Conservation (phyloP, 2,113 vertebrate species). For the Solea senegalensis region DNA sequence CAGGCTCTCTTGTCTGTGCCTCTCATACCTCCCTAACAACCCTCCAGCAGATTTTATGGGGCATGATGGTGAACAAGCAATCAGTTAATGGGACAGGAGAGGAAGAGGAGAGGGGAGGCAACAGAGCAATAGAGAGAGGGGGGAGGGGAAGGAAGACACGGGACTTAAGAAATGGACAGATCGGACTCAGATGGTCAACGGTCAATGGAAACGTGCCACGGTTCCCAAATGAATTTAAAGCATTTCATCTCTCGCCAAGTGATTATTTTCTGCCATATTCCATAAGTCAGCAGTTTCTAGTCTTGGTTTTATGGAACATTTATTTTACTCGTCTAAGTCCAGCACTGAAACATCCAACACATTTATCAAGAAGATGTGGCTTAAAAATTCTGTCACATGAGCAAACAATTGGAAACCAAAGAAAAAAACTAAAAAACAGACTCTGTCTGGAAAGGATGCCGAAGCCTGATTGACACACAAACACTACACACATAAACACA, state of each 20-base stretch:
- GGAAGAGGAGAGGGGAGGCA: not conserved
- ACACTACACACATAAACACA: slow-evolving; percentile 12
- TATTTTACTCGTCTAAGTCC: no score
- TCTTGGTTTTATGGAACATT: not conserved
- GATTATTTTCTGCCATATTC: not conserved
- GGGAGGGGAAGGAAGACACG: not conserved
- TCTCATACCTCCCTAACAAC: slow-evolving; percentile 34
- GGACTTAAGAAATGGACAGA: slow-evolving; percentile 5
- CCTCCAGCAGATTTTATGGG: slow-evolving; percentile 17
- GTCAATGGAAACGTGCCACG: slow-evolving; percentile 14
- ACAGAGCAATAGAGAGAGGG: slow-evolving; percentile 10
- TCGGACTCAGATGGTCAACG: not conserved
- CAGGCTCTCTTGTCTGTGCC: slow-evolving; percentile 30
- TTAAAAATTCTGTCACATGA: not conserved
- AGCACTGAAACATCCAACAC: no score
- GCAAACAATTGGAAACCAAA: no score
- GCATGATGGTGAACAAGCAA: slow-evolving; percentile 58
- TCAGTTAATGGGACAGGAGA: slow-evolving; percentile 70
- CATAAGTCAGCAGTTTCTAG: not conserved
- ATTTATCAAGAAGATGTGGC: not conserved
- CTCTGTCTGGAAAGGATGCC: slow-evolving; percentile 8
- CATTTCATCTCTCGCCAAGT: no score
- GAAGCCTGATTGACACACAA: slow-evolving; percentile 32
- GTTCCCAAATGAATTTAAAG: slow-evolving; percentile 17
- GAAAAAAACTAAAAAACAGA: slow-evolving; percentile 2